Evolutionary conservation across 1,140 invertebrate species (phyloP).

Genomic region (Papilio xuthus): DNA sequence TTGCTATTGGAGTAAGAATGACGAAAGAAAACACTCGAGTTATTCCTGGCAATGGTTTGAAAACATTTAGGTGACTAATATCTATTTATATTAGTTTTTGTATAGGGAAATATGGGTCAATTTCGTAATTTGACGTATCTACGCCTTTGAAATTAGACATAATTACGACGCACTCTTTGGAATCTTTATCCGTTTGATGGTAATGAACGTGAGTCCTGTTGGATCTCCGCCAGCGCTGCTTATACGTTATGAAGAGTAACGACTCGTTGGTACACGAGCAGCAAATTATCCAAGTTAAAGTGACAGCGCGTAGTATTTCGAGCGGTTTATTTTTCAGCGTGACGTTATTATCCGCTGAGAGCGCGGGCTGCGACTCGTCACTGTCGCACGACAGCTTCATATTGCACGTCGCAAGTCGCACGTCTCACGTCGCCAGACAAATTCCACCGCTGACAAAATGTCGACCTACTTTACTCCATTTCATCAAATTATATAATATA

Average conservation of each 20-base stretch:
- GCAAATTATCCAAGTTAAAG: slow-evolving; percentile 23
- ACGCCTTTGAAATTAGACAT: slow-evolving; percentile 1
- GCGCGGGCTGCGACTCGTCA: slow-evolving; percentile 59
- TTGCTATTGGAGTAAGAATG: slow-evolving; percentile 38
- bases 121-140: slow-evolving; percentile 31
- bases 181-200: slow-evolving; percentile 17
- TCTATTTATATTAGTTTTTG: slow-evolving; percentile 31
- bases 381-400: slow-evolving; percentile 56
- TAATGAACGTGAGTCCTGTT: slow-evolving; percentile 11
- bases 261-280: background rate
- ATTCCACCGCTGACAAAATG: slow-evolving; percentile 46
- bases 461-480: slow-evolving; percentile 53
- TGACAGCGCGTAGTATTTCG: slow-evolving; percentile 15
- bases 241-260: slow-evolving; percentile 23
- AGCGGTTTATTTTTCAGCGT: slow-evolving; percentile 37
- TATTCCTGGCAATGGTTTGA: slow-evolving; percentile 43
- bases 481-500: slow-evolving; percentile 35
- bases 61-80: slow-evolving; percentile 39
- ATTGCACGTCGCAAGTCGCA: slow-evolving; percentile 45
- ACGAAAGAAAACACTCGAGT: slow-evolving; percentile 41
- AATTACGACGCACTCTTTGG: slow-evolving; percentile 26
- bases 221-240: slow-evolving; percentile 24
- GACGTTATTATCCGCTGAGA: slow-evolving; percentile 49
- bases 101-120: slow-evolving; percentile 32
- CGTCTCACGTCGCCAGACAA: slow-evolving; percentile 41